Conservation (phyloP, 1,140 invertebrate genomes). For the Grapholita molesta region DNA sequence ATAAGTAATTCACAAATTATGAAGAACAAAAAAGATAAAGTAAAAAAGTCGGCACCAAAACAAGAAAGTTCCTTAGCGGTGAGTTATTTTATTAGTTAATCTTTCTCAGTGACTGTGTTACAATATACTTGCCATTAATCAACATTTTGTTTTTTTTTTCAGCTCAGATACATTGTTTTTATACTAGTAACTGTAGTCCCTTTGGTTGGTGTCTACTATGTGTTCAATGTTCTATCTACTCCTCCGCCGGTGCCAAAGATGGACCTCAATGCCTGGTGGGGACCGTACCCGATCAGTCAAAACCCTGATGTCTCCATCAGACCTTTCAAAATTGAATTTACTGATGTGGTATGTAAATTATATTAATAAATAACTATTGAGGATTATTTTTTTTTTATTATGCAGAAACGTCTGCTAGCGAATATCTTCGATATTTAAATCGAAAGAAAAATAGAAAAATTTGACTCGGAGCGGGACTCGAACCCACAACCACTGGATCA, state of each 20-base stretch:
- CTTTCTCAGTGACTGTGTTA: background rate
- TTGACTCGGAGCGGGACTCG: no score
- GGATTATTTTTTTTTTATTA: no score
- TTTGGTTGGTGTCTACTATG: slow-evolving; percentile 29
- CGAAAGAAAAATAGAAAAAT: no score
- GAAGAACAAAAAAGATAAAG: slow-evolving; percentile 1
- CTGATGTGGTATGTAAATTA: slow-evolving; percentile 56
- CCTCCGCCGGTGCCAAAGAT: slow-evolving; percentile 42
- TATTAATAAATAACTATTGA: no score
- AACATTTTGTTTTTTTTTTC: slow-evolving; percentile 22
- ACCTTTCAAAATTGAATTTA: slow-evolving; percentile 62
- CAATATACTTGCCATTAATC: background rate
- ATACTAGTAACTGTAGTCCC: slow-evolving; percentile 23
- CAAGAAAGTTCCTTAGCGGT: background rate
- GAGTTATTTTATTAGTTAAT: background rate
- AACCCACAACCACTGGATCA: no score
- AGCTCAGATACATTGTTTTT: slow-evolving; percentile 31
- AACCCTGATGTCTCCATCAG: slow-evolving; percentile 54
- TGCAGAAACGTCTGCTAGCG: no score
- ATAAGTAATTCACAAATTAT: background rate
- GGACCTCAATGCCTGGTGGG: slow-evolving; percentile 59
- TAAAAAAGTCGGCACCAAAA: background rate
- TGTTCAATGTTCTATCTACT: slow-evolving; percentile 30
- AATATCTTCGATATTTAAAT: no score
- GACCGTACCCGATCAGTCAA: slow-evolving; percentile 48